A percentile compares a stretch with the other conserved stretches of the same genome.
Evolutionary conservation across 2,797 vertebrate genomes (phyloP).

Genomic region (Labeo calbasu): DNA sequence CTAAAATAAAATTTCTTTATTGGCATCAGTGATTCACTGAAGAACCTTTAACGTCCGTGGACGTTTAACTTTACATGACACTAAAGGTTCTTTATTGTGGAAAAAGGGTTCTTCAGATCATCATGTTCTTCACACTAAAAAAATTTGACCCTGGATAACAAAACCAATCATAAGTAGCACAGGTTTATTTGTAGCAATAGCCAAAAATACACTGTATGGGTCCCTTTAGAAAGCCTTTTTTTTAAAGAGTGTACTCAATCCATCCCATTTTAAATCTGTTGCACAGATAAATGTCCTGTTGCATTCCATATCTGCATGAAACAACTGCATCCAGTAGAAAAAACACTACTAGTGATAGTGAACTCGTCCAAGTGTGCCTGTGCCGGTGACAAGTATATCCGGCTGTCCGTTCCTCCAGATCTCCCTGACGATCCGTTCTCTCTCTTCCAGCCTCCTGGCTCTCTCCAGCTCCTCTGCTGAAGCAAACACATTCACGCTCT

Average conservation of each 20-base stretch:
- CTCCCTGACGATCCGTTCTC: conserved; percentile 88
- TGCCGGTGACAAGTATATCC: conserved; percentile 86
- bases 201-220: no score
- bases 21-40: background rate
- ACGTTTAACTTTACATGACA: background rate
- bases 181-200: no score
- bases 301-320: conserved; percentile 1
- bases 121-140: background rate
- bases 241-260: background rate
- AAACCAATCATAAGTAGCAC: no score
- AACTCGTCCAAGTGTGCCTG: conserved; percentile 80
- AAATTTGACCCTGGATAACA: no score
- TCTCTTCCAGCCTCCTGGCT: conserved; percentile 87
- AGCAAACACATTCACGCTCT: conserved; percentile 86
- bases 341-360: conserved; percentile 71
- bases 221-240: no score
- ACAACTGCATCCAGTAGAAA: background rate
- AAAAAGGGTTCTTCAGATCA: no score
- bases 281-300: background rate
- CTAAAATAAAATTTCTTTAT: background rate
- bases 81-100: no score
- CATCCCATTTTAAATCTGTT: background rate
- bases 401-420: conserved; percentile 97
- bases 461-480: conserved; percentile 89
- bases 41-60: background rate